Base-by-base conservation (phyloP, 1,140 invertebrate genomes). In the Papilio xuthus region DNA sequence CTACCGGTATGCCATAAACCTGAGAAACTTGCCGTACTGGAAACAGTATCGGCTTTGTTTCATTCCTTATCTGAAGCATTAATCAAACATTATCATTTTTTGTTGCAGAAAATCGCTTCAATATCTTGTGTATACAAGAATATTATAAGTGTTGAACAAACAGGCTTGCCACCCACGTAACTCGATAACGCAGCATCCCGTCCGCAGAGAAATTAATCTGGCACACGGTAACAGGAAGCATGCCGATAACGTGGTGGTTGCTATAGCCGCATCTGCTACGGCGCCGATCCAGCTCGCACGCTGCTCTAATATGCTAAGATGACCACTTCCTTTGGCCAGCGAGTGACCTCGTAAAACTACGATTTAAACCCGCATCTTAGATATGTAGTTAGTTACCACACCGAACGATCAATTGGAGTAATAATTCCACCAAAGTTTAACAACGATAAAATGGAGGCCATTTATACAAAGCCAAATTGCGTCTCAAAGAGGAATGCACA, bases 121-220 rank as follows among this genome's bases (percentile, higher is more conserved):
- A 90, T 92, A 91, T 92, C 90, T 90, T 90, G 88, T 92, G 83
- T 82, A 90, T 82, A 92, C 92, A 92, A 92, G 91, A 89, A 89
- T 90, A 90, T 91, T 92, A 89, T 86, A 90, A 91, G 91, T 90
- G 84, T 83, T 86, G 84, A 88, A 86, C 86, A 90, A 92, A 92
- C 88, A 92, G 82, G 82, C 83, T 72, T 83, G 80, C 89, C 90
- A 86, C 90, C 90, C 89, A 92, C 90, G 86, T 85, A 74, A 84
- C 79, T 73, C 83, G 88, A 91, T 92, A 91, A 88, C 85, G 83
- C 83, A 86, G 86, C 89, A 86, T 90, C 90, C 88, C 89, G 88
- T 88, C 88, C 86, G 79, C 83, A 86, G 87, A 90, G 89, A 89
- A 90, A 90, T 90, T 93, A 90, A 91, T 92, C 91, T 93, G 86